Evolutionary conservation across 2,888 invertebrate species (phyloP).

Genomic region (Lasioglossum calceatum): DNA sequence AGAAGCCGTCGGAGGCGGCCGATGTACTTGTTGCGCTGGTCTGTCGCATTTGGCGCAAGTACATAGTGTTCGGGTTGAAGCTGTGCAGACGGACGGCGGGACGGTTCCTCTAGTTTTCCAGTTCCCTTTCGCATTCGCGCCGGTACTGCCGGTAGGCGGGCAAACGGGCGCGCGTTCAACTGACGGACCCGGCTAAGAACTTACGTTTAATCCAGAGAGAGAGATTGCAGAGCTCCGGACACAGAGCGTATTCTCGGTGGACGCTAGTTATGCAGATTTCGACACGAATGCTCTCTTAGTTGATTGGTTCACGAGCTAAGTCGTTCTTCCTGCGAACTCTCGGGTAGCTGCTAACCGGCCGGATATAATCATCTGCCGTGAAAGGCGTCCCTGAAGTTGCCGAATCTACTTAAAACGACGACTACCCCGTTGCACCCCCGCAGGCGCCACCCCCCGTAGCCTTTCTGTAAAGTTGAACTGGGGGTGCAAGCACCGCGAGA

Average conservation of each 20-base stretch:
- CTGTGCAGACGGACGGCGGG: not conserved
- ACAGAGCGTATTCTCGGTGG: constrained; percentile 57
- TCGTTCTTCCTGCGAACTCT: constrained; percentile 50
- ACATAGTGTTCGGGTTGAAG: not conserved
- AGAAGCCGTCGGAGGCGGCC: not conserved
- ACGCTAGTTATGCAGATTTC: constrained; percentile 70
- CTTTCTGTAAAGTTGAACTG: not conserved
- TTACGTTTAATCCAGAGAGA: constrained; percentile 50
- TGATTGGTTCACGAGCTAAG: constrained; percentile 63
- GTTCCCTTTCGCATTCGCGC: constrained; percentile 27
- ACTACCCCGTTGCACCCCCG: too few species aligned
- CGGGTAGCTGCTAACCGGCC: constrained; percentile 17
- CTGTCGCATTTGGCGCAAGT: not conserved
- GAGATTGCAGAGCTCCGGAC: constrained; percentile 55
- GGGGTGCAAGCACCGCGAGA: not conserved
- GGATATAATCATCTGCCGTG: not conserved
- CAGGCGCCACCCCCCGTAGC: too few species aligned
- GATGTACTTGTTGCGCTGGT: constrained; percentile 35
- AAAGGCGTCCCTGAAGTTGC: not conserved
- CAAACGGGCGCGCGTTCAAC: constrained; percentile 2
- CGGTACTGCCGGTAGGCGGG: not conserved
- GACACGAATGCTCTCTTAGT: constrained; percentile 69
- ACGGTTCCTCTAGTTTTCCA: constrained; percentile 38
- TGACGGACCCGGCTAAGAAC: constrained; percentile 38
- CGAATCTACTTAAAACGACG: not conserved